Evolutionary conservation across 2,797 vertebrate genomes (phyloP).

Genomic region (Karalla daura): DNA sequence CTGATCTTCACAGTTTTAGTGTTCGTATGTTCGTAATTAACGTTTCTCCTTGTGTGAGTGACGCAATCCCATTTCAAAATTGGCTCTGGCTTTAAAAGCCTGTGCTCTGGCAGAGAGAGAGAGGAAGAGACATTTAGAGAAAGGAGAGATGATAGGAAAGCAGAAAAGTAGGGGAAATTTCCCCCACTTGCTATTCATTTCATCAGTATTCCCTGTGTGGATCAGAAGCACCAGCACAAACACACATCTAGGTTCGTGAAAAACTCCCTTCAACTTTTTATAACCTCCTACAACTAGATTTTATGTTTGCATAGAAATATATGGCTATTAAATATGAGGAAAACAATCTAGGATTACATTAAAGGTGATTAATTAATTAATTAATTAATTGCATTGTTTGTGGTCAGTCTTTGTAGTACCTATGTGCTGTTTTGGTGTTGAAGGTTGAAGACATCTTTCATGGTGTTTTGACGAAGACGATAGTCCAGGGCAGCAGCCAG

Average conservation of each 20-base stretch:
- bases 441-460: conserved; percentile 19
- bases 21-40: conserved; percentile 1
- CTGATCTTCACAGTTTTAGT: neutral
- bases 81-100: conserved; percentile 19
- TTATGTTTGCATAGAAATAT: conserved; percentile 6
- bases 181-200: conserved; percentile 51
- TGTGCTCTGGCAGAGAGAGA: conserved; percentile 13
- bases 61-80: conserved; percentile 37
- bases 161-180: neutral
- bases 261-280: conserved; percentile 28
- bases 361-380: too few relatives aligned
- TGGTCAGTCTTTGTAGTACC: conserved; percentile 37
- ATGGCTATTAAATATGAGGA: neutral
- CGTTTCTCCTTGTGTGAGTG: conserved; percentile 7
- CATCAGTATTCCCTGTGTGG: conserved; percentile 45
- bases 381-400: neutral
- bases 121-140: conserved; percentile 21
- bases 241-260: conserved; percentile 28
- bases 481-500: conserved; percentile 25
- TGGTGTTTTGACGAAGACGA: conserved; percentile 32
- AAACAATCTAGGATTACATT: neutral
- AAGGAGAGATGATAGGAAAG: conserved; percentile 14
- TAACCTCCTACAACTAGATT: conserved; percentile 19
- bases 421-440: conserved; percentile 24
- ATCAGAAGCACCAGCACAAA: conserved; percentile 34